A percentile compares a stretch with the other conserved stretches of the same genome.
These are phyloP conservation scores for Apamea epomidion DNA, from an alignment of 2,888 invertebrate genomes.

Conservation along the genomic window DNA sequence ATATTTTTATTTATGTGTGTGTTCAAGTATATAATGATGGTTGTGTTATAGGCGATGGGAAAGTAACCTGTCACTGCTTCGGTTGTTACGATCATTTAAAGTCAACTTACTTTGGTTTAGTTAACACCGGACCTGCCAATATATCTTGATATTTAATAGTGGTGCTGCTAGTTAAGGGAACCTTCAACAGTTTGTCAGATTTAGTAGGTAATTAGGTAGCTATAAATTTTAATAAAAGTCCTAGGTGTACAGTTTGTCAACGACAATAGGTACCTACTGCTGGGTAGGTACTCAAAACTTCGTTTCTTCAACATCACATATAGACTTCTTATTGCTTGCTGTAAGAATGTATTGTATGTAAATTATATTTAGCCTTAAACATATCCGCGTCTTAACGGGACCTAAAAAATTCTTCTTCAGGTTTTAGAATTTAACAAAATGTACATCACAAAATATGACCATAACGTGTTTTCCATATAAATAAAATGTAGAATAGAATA, in stretches of 20 bases:
- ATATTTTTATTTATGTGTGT: conserved; percentile 35
- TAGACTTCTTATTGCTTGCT: background rate
- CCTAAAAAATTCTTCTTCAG: background rate
- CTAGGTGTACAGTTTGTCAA: background rate
- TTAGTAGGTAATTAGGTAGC: background rate
- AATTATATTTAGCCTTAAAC: background rate
- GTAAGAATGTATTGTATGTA: background rate
- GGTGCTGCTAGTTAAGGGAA: background rate
- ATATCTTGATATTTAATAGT: background rate
- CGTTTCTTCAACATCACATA: background rate
- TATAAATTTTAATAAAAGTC: background rate
- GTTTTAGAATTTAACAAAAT: background rate
- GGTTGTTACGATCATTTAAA: conserved; percentile 46
- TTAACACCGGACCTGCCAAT: conserved; percentile 6
- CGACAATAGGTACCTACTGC: too few relatives aligned
- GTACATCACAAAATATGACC: background rate
- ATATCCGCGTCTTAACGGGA: background rate
- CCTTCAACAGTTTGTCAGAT: background rate
- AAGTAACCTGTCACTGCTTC: conserved; percentile 53
- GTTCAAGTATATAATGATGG: conserved; percentile 50
- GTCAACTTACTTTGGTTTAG: conserved; percentile 60
- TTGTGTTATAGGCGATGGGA: conserved; percentile 38
- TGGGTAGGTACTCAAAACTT: background rate
- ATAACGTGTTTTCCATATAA: too few relatives aligned
- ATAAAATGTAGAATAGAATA: background rate